Evolutionary conservation across 2,113 vertebrate species (phyloP).

Genomic region (Panurus biarmicus): DNA sequence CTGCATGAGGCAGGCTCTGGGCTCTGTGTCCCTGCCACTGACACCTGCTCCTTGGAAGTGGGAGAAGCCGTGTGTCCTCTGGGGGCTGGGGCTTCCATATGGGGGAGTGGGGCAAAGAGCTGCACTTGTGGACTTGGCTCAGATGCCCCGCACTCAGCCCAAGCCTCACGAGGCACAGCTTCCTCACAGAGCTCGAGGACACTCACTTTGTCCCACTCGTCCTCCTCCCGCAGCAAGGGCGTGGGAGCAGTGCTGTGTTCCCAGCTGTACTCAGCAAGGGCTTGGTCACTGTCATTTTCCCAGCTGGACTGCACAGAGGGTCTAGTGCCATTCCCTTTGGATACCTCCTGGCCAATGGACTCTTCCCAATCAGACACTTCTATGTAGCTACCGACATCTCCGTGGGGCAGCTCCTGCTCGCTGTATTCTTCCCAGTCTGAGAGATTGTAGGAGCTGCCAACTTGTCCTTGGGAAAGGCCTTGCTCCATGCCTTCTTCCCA

Average conservation of each 20-base stretch:
- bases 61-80: neutral
- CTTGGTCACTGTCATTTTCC: neutral
- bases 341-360: neutral
- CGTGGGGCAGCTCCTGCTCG: rapidly evolving
- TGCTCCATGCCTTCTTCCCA: neutral
- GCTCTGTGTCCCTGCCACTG: neutral
- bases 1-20: neutral
- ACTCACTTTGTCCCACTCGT: neutral
- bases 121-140: neutral
- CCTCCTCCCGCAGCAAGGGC: neutral
- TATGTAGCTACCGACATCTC: rapidly evolving
- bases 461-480: neutral
- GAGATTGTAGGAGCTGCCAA: neutral
- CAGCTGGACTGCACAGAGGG: neutral
- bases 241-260: neutral
- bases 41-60: neutral
- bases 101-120: neutral
- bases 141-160: neutral
- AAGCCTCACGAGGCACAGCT: neutral
- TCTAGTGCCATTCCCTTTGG: neutral
- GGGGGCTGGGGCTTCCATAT: no score
- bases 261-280: neutral
- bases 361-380: neutral
- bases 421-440: neutral
- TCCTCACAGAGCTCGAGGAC: neutral